These are phyloP conservation scores for Alaudala cheleensis DNA, from an alignment of 2,113 vertebrate species.

Conservation along the genomic window DNA sequence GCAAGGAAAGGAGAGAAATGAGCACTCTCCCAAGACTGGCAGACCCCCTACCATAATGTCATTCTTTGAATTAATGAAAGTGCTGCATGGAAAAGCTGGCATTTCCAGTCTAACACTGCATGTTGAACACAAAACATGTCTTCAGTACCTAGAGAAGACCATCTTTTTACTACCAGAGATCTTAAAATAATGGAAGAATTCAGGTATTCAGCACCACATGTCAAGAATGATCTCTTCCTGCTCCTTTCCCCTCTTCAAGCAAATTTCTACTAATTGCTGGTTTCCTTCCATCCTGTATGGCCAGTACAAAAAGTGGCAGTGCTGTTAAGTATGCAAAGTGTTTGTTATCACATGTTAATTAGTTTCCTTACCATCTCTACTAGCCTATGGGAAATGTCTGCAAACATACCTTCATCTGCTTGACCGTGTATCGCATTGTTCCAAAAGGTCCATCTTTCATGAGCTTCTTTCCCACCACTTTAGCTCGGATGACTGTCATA, in stretches of 20 bases:
- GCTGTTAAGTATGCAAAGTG: not conserved
- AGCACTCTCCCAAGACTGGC: not conserved
- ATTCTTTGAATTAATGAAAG: not conserved
- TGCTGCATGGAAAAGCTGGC: not conserved
- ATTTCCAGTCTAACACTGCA: not conserved
- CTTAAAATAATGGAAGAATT: not conserved
- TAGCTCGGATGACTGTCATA: conserved; percentile 90
- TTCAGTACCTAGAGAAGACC: not conserved
- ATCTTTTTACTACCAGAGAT: not conserved
- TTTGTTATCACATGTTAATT: not conserved
- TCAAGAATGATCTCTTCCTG: not conserved
- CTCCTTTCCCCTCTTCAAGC: not conserved
- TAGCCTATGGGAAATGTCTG: not conserved
- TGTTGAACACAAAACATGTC: not conserved
- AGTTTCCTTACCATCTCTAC: not conserved
- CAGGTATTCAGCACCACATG: not conserved
- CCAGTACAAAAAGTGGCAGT: not conserved
- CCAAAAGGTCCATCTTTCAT: conserved; percentile 92
- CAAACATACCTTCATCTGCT: conserved; percentile 92
- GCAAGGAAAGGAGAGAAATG: not conserved
- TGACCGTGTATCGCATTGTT: conserved; percentile 93
- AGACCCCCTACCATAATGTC: not conserved
- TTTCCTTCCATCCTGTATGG: not conserved
- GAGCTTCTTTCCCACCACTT: conserved; percentile 95
- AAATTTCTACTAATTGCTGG: not conserved